Base-by-base conservation (phyloP, 2,113 vertebrate genomes). In the Pseudorhombus dupliciocellatus region DNA sequence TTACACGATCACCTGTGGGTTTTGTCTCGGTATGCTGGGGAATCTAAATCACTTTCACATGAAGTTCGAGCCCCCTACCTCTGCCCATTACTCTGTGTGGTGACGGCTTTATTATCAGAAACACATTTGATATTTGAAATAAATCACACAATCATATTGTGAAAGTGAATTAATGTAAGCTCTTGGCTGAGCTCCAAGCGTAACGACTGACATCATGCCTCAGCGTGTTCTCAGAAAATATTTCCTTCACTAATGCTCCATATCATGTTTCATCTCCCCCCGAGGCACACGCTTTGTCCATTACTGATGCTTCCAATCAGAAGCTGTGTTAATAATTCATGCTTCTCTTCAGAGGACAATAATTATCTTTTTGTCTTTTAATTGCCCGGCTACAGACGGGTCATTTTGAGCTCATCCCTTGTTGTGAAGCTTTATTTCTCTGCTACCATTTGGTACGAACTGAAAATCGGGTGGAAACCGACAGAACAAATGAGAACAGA, bases 261-360 rank as follows among this genome's bases (percentile, higher is more conserved):
- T 18, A 20, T 57, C 16, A 21, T 22, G 18, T 42, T 7, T 10
- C 34, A 31, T 34, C 34, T 56, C 24, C 7, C 61, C 70, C 52
- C 9, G 9, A 44, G 56, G 55, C 40, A 20, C 58, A 11, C 40
- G 14, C 31, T 3, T 16, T 50, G 55, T 63, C 64, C 22, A n/a
- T 64, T 63, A 75, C 46, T 65, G 62, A 78, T 80, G 70, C 55
- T 26, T 66, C 63, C 60, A 56, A 50, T 83, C 68, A 42, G 18
- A 75, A 20, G 50, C 21, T 11, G 44, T 25, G 11, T 81, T 30
- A 77, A 84, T 88, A 71, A 81, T 81, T 66, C 48, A 81, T 65
- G 51, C 9, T 22, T 24, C 12, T 48, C 58, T 61, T n/a, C 1
- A 1, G n/a, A 62, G 40, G 25, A 25, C 58, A 66, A 26, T 42